These are phyloP conservation scores for Stratiolaelaps scimitus DNA, from an alignment of 1,140 invertebrate species.

Conservation along the genomic window DNA sequence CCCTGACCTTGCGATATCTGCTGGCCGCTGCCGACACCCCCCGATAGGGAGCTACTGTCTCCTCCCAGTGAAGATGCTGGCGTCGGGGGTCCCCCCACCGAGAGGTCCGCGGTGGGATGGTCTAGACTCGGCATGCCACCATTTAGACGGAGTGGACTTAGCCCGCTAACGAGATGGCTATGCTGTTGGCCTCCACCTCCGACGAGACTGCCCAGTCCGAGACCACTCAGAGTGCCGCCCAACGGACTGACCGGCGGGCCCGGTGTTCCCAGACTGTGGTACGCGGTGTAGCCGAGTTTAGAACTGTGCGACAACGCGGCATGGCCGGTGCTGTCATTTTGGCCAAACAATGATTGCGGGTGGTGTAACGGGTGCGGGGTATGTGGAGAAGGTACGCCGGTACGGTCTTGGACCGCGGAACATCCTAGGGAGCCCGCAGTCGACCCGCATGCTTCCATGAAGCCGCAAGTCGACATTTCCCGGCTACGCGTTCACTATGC, in stretches of 20 bases:
- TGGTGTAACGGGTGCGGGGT: constrained; percentile 24
- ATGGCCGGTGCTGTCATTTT: constrained; percentile 9
- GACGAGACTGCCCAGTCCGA: no score
- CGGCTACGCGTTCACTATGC: not conserved
- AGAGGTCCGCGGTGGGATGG: not conserved
- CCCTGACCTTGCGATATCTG: not conserved
- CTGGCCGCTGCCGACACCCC: no score
- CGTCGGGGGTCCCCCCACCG: not conserved
- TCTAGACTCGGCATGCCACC: constrained; percentile 25
- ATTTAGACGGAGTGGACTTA: not conserved
- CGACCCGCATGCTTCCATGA: constrained; percentile 28
- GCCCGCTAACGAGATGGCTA: no score
- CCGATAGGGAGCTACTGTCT: no score
- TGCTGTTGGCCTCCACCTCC: no score
- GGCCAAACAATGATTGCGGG: constrained; percentile 2
- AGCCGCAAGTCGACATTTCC: constrained; percentile 28
- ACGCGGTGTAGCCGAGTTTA: constrained; percentile 26
- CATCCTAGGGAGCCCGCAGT: constrained; percentile 27
- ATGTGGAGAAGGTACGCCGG: constrained; percentile 27
- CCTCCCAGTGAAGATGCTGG: no score
- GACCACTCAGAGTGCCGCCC: no score
- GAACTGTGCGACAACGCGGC: constrained; percentile 20
- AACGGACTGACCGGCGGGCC: no score
- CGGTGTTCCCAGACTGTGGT: constrained; percentile 14
- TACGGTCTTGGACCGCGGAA: constrained; percentile 26